Evolutionary conservation across 2,888 invertebrate genomes (phyloP), one percentile per base, ranked within the genome.

Genomic region (Caenorhabditis japonica): DNA sequence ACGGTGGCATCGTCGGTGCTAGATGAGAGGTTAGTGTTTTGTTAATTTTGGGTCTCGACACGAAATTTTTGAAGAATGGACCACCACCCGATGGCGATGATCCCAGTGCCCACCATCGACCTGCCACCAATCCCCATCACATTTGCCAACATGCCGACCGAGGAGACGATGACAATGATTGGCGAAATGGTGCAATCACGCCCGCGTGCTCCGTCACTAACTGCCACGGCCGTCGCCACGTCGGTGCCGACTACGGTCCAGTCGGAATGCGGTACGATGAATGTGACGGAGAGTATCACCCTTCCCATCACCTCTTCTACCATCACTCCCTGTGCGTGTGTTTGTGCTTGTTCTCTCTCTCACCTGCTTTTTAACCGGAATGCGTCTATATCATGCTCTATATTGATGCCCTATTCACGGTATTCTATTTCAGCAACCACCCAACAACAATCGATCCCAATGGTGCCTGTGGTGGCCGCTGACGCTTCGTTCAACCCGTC

Each of bases 1-100:
- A 85, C 84, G 5, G 85, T 85, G 1, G 84, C 84, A 3, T 83
- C 74, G 25, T 81, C 81, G 13, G 83, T 85, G n/a, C 62, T 84
- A 8, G 76, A 69, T 58, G 83, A 83, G 21, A 46, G 61, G 61
- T 59, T 47, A 8, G n/a, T 34, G 1, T 44, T 44, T 17, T 21
- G 21, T 7, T 10, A n/a, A 21, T 44, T 21, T 44, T 21, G 19
- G 17, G 13, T 10, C 4, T 19, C 8, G 21, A 21, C 8, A 13
- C 4, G 4, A 5, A 44, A 44, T 44, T 17, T 44, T 47, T 53
- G 12, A 23, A 62, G 64, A 49, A 56, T 70, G 61, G 70, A 72
- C 23, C 66, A 64, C 34, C 66, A 53, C 33, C 72, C 64, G 17
- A 23, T 68, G 7, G 30, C 44, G 33, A 64, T 72, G 64, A 60